A percentile compares a stretch with the other conserved stretches of the same genome.
These are phyloP conservation scores for Novumbra hubbsi DNA, from an alignment of 2,797 vertebrate genomes.

Conservation along the genomic window DNA sequence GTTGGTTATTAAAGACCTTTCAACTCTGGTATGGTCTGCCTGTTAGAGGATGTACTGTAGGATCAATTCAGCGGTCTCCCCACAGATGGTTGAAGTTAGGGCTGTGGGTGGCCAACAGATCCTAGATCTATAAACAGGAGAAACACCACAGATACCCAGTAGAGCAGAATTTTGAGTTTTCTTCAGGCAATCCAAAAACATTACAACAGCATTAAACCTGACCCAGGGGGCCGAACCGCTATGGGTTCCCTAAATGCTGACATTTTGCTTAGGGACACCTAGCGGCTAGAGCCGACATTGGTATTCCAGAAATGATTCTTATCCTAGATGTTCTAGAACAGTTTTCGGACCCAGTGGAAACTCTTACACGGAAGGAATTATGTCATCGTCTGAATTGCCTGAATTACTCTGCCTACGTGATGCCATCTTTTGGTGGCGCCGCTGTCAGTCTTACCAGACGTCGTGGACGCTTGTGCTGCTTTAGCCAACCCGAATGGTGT, in stretches of 20 bases:
- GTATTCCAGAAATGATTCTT: too few species aligned
- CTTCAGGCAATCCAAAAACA: neutral
- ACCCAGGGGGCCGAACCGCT: too few species aligned
- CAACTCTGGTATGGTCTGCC: neutral
- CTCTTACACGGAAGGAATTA: neutral
- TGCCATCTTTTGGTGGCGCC: neutral
- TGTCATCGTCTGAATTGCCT: neutral
- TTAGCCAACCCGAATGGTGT: slow-evolving; percentile 16
- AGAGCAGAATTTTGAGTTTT: neutral
- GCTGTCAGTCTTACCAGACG: neutral
- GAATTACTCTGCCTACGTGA: neutral
- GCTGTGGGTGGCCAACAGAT: neutral
- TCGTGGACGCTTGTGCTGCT: neutral
- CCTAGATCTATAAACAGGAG: neutral
- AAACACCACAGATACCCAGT: neutral
- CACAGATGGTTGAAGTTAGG: neutral
- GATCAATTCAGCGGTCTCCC: neutral
- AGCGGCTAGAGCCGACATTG: too few species aligned
- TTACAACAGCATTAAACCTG: neutral
- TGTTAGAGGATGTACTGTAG: neutral
- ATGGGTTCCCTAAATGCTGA: too few species aligned
- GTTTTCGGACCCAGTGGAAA: slow-evolving; percentile 1
- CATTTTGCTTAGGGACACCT: too few species aligned
- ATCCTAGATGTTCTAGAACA: too few species aligned
- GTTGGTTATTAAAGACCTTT: neutral